Conservation (phyloP, 2,797 vertebrate species). For the Podarcis lilfordi region DNA sequence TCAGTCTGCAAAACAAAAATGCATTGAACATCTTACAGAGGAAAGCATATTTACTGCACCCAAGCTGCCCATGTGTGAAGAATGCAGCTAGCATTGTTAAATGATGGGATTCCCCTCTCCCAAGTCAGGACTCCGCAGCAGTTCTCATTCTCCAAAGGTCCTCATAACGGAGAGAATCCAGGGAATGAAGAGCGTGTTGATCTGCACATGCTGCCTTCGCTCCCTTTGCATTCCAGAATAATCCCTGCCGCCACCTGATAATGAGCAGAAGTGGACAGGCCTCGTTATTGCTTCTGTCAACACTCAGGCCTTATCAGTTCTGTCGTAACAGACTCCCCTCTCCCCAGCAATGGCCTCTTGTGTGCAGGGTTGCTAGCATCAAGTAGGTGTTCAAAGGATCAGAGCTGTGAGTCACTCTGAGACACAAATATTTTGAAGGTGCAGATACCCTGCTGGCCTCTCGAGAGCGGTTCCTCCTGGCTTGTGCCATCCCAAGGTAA, state of each 20-base stretch:
- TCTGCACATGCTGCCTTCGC: neutral
- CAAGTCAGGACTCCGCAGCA: neutral
- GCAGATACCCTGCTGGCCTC: slow-evolving; percentile 40
- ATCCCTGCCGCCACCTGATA: neutral
- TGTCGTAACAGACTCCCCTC: slow-evolving; percentile 3
- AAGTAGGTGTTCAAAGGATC: slow-evolving; percentile 23
- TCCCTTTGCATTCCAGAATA: slow-evolving; percentile 16
- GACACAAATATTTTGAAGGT: slow-evolving; percentile 36
- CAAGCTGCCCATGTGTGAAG: neutral
- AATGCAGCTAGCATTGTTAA: neutral
- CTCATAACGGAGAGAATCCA: neutral
- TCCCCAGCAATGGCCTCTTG: neutral
- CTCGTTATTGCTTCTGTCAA: slow-evolving; percentile 42
- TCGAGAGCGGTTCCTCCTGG: slow-evolving; percentile 6
- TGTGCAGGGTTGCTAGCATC: neutral
- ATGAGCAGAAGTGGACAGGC: slow-evolving; percentile 30
- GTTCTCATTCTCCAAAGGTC: neutral
- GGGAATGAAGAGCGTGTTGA: neutral
- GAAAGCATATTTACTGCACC: neutral
- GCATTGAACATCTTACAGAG: neutral
- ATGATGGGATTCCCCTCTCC: neutral
- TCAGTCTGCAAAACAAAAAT: neutral
- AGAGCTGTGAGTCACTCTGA: slow-evolving; percentile 8
- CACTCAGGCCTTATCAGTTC: slow-evolving; percentile 34
- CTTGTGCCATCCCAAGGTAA: slow-evolving; percentile 8